Base-by-base conservation (phyloP, 2,113 vertebrate species). In the Eretmochelys imbricata region DNA sequence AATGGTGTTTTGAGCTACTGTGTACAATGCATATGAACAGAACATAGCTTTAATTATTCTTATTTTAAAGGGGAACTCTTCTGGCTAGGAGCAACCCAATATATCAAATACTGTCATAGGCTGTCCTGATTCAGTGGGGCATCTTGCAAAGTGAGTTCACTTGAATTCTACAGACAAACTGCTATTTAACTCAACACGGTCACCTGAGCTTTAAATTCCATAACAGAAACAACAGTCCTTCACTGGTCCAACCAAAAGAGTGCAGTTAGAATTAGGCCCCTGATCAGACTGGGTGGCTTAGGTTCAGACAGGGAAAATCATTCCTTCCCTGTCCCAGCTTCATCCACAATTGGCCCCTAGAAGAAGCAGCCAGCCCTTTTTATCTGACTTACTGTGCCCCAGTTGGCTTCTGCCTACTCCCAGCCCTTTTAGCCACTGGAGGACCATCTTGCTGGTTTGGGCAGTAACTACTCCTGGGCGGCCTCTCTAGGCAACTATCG, bases 81-180 rank as follows among this genome's bases (percentile, higher is more conserved):
- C 89, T 93, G 94, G 90, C 94, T 96, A 82, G 85, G 90, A 81
- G 83, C 87, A 96, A 92, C 95, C 89, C 57, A 93, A 81, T 93
- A 95, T 92, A 92, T 78, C 0, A 0, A 94, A 89, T 89, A 96
- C 72, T 35, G 31, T n/a, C 17, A n/a, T 35, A 69, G 62, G 8
- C 35, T n/a, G 35, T 16, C 16, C 62, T 69, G 35, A 69, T 69
- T n/a, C 62, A 20, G 35, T 69, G 35, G 35, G 35, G 35, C 35
- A 69, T 19, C 62, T 35, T 35, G 62, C 62, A 65, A 35, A 65
- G 62, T 35, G 31, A 65, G 62, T 35, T 65, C 31, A n/a, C 17
- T 69, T 65, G 62, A 65, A 65, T n/a, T 62, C 35, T n/a, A 69
- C 4, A n/a, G 31, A n/a, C 17, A n/a, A 69, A 69, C 35, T 19